These are phyloP conservation scores for Drosophila repletoides DNA, from an alignment of 1,140 invertebrate genomes.

Conservation along the genomic window DNA sequence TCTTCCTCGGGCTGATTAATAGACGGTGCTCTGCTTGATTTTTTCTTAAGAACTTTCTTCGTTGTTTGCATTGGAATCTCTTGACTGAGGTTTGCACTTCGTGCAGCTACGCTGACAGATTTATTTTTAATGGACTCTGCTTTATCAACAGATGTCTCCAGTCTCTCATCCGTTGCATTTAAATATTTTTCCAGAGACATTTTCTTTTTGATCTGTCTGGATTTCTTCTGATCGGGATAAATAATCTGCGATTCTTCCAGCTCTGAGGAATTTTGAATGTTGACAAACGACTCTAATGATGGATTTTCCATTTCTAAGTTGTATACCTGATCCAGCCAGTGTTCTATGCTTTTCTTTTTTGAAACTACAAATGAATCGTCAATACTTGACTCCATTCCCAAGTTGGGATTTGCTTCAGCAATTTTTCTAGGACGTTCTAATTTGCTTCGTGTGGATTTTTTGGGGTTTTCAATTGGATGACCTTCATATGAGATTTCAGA, in stretches of 20 bases:
- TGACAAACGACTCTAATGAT: too few species aligned
- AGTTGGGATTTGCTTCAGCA: background rate
- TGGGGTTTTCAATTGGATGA: background rate
- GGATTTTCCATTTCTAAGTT: too few species aligned
- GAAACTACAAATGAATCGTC: background rate
- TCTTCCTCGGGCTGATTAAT: background rate
- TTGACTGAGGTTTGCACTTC: too few species aligned
- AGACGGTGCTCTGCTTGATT: background rate
- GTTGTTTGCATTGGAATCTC: background rate
- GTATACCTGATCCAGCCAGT: too few species aligned
- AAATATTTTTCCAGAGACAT: background rate
- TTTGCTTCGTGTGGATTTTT: background rate
- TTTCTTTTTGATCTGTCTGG: background rate
- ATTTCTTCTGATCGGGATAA: background rate
- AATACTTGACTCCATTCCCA: background rate
- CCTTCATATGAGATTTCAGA: conserved; percentile 10
- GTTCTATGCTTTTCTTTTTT: too few species aligned
- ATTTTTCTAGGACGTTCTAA: background rate
- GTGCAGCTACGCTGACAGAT: background rate
- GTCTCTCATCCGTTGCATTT: background rate
- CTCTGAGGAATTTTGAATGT: too few species aligned
- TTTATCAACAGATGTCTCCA: background rate
- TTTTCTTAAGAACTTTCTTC: background rate
- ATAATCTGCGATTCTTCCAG: background rate
- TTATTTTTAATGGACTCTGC: background rate